Base-by-base conservation (phyloP, 2,113 vertebrate species). In the Eublepharis macularius region DNA sequence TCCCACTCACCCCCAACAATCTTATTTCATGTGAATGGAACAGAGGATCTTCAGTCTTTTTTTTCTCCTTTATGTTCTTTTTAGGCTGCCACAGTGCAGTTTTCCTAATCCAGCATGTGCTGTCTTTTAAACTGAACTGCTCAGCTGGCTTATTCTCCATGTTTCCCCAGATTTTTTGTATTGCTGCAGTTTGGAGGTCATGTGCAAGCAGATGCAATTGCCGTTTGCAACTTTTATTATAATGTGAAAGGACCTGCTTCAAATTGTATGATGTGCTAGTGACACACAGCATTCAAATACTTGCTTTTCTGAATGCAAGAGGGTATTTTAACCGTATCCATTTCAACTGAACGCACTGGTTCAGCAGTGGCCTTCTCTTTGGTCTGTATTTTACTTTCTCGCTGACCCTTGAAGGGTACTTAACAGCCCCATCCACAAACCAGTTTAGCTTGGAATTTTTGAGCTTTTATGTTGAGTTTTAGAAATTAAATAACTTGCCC, bases 181-280 rank as follows among this genome's bases (percentile, higher is more conserved):
- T 82, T 88, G 91, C 91, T 94, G 93, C 94, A 93, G 80, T 74
- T 94, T 90, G 93, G 90, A 92, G 89, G 95, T 94, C 93, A 90
- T 90, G 90, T 91, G 45, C 94, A 94, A 94, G 94, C 93, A 92
- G 93, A 92, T 94, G 92, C 85, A 88, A 93, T 83, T 94, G 87
- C 93, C 86, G 82, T 94, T 94, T 95, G 93, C 88, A 29, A 26
- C 80, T 90, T 92, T 66, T 90, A 92, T 91, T 69, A 89, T 90
- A 96, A 96, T 96, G 96, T 97, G 97, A 97, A 96, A 93, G 90
- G 76, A 91, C 87, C 94, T 90, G 84, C 90, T 91, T 86, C 87
- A 90, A 95, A 93, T 93, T 90, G 92, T 95, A 91, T 93, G 91
- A 95, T 95, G 95, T 96, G 95, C 96, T 97, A 96, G 96, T 96